A percentile compares a stretch with the other conserved stretches of the same genome.
Conservation (phyloP, 2,113 vertebrate species). For the Isurus oxyrinchus region DNA sequence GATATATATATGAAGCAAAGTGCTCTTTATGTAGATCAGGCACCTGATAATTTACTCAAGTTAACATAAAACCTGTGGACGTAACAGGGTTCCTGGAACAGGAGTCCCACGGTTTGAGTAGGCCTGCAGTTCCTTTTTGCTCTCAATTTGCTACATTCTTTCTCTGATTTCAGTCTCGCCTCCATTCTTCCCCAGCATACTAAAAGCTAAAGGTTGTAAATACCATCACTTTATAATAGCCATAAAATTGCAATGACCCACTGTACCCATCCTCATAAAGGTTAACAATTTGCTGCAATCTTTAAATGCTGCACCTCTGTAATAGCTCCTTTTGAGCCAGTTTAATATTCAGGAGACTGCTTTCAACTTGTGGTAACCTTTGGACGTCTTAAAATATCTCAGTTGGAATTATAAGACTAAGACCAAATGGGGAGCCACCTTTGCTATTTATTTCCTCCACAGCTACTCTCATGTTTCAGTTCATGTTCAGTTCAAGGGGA, state of each 20-base stretch:
- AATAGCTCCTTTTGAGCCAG: background rate
- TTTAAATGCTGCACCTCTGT: background rate
- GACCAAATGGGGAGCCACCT: too few species aligned
- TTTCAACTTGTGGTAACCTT: background rate
- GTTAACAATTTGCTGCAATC: background rate
- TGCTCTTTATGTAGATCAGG: background rate
- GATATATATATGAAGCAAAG: background rate
- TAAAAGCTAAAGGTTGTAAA: conserved; percentile 19
- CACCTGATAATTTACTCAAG: background rate
- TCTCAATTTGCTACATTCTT: background rate
- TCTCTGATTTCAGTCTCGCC: background rate
- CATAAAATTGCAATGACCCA: conserved; percentile 6
- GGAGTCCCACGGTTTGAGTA: background rate
- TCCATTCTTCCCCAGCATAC: background rate
- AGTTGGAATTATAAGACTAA: background rate
- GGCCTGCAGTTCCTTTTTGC: background rate
- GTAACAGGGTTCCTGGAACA: background rate
- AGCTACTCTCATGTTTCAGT: background rate
- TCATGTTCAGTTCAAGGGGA: background rate
- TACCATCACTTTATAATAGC: background rate
- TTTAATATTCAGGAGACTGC: background rate
- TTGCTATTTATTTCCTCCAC: background rate
- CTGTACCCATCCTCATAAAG: background rate
- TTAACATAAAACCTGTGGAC: background rate
- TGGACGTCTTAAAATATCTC: background rate